Evolutionary conservation across 2,797 vertebrate genomes (phyloP), one percentile per base, ranked within the genome.

Genomic region (Sebastes melanostomus): DNA sequence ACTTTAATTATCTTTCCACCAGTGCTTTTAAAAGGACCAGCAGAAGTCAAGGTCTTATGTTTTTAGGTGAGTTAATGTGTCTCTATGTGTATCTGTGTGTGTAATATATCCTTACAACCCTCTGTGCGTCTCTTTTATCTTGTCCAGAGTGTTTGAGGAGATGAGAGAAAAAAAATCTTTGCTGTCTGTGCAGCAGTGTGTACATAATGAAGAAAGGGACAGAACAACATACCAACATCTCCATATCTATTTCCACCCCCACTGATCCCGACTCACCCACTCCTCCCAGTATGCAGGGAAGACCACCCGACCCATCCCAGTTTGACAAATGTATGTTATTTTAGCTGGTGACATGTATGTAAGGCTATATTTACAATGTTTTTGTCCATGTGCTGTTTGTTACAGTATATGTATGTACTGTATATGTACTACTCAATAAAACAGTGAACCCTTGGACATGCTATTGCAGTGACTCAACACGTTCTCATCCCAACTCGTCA

Each of bases 351-450:
- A 82, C 56, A 73, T 87, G 85, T 82, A 83, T 85, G 70, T 87
- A 54, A 80, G 62, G 56, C 60, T 81, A 61, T 72, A 80, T 85
- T 78, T 80, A 27, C 11, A 29, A 58, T 56, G 63, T 78, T 86
- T 84, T 29, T 83, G 82, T 75, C 70, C 68, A 71, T 85, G 58
- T 78, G 24, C 66, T 85, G 80, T 84, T 89, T 87, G 75, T 78
- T 71, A 54, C 36, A 74, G 65, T 72, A 34, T 36, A 30, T 79
- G 24, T 66, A 56, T 55, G 27, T 46, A 46, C 42, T 46, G 42
- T 72, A 58, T 79, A 69, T 91, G 56, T 82, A 66, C 74, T 72
- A 63, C 69, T 72, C 80, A 94, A 88, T 94, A 91, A 91, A 94
- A 85, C 66, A 79, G 22, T 50, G 56, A 88, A 81, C 61, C 25